Conservation (phyloP, 2,888 invertebrate genomes). For the Macrosiphum euphorbiae region DNA sequence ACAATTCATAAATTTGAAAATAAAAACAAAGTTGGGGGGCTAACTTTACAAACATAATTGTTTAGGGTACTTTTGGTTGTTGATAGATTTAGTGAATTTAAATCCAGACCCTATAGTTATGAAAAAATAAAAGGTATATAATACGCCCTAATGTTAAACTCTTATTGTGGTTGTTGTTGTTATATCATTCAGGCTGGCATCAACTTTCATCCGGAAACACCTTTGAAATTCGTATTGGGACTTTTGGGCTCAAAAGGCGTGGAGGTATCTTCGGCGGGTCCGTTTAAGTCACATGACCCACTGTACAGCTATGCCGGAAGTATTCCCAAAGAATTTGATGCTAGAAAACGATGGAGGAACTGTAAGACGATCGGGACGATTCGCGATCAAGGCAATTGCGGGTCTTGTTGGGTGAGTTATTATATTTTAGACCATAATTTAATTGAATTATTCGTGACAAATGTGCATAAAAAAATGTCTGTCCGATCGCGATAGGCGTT, state of each 20-base stretch:
- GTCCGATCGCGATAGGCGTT: neutral
- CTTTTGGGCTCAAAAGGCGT: neutral
- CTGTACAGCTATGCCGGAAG: neutral
- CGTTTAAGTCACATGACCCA: neutral
- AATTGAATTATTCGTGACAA: neutral
- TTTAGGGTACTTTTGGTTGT: too few relatives aligned
- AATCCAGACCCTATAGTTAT: too few relatives aligned
- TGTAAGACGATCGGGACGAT: conserved; percentile 87
- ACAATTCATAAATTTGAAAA: too few relatives aligned
- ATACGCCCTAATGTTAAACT: neutral
- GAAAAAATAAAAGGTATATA: too few relatives aligned
- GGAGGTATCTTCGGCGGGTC: neutral
- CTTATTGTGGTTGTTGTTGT: neutral
- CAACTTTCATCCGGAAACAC: neutral
- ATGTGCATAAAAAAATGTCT: neutral
- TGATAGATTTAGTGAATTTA: too few relatives aligned
- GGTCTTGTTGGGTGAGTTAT: conserved; percentile 80
- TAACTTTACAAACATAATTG: too few relatives aligned
- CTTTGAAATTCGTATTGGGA: neutral
- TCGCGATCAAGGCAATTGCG: conserved; percentile 92
- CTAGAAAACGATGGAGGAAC: conserved; percentile 83
- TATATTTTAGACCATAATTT: neutral
- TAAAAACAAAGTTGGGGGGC: too few relatives aligned
- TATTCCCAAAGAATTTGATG: conserved; percentile 82
- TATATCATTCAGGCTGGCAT: neutral